Conservation (phyloP, 2,113 vertebrate species). For the Peromyscus maniculatus region DNA sequence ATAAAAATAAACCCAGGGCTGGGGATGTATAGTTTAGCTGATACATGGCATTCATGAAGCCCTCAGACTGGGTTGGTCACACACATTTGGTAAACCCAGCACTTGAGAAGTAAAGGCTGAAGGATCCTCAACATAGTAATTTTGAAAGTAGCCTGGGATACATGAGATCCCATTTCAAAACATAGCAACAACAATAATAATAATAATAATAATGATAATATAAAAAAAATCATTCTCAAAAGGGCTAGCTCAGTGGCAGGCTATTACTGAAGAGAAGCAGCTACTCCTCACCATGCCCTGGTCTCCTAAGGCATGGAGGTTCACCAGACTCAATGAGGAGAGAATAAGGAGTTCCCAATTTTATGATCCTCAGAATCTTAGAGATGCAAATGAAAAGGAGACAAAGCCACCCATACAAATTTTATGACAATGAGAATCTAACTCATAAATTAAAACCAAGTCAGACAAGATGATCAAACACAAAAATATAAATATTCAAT, state of each 20-base stretch:
- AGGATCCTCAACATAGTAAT: background rate
- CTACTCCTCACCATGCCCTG: background rate
- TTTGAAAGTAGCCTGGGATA: background rate
- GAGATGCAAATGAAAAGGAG: conserved; percentile 21
- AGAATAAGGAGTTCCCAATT: background rate
- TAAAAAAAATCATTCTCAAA: background rate
- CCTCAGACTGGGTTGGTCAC: background rate
- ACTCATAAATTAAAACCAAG: conserved; percentile 59
- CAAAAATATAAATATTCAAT: conserved; percentile 39
- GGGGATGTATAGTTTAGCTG: conserved; percentile 67
- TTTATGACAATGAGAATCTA: conserved; percentile 52
- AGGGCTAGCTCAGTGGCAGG: background rate
- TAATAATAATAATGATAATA: background rate
- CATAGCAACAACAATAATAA: background rate
- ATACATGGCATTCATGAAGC: background rate
- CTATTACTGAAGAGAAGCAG: background rate
- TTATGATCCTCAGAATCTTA: conserved; percentile 60
- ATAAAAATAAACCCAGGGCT: conserved; percentile 92
- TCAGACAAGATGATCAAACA: conserved; percentile 51
- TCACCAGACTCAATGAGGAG: background rate
- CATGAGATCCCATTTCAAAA: background rate
- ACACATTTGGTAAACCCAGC: background rate
- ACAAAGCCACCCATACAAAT: conserved; percentile 33
- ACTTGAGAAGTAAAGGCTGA: background rate
- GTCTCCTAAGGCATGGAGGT: background rate